Evolutionary conservation across 2,888 invertebrate species (phyloP).

Genomic region (Marasmarcha lunaedactyla): DNA sequence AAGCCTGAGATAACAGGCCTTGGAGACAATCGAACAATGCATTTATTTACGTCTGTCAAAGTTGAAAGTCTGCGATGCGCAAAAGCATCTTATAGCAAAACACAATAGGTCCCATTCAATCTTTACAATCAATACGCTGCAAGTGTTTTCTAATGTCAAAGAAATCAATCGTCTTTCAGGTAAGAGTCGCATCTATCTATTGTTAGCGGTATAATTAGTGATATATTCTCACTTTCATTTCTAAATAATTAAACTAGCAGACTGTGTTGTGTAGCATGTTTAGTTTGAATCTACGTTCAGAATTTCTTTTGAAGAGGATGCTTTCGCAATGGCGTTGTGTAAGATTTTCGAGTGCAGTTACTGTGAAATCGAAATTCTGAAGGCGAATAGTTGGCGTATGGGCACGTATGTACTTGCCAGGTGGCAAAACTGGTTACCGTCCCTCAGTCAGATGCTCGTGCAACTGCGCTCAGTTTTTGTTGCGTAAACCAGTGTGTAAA

Average conservation of each 20-base stretch:
- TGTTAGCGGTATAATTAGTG: conserved; percentile 21
- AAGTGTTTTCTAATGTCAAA: conserved; percentile 7
- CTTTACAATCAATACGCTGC: background rate
- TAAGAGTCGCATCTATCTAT: conserved; percentile 25
- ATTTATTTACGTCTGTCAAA: background rate
- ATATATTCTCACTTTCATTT: conserved; percentile 32
- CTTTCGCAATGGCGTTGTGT: background rate
- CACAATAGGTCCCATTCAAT: background rate
- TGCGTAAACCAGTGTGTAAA: background rate
- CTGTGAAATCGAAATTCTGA: background rate
- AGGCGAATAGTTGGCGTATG: background rate
- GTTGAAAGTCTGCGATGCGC: background rate
- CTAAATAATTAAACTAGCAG: too few species aligned
- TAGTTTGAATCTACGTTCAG: too few species aligned
- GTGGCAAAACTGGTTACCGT: conserved; percentile 1
- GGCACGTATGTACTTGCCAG: background rate
- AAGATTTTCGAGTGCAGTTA: background rate
- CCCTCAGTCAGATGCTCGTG: background rate
- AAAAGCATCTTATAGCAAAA: background rate
- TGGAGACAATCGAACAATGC: background rate
- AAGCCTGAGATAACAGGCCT: too few species aligned
- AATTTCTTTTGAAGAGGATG: background rate
- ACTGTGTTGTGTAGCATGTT: too few species aligned
- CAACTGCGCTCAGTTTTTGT: background rate
- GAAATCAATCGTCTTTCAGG: conserved; percentile 32